A percentile compares a stretch with the other conserved stretches of the same genome.
Conservation (phyloP, 2,888 invertebrate genomes). For the Tachina grossa region DNA sequence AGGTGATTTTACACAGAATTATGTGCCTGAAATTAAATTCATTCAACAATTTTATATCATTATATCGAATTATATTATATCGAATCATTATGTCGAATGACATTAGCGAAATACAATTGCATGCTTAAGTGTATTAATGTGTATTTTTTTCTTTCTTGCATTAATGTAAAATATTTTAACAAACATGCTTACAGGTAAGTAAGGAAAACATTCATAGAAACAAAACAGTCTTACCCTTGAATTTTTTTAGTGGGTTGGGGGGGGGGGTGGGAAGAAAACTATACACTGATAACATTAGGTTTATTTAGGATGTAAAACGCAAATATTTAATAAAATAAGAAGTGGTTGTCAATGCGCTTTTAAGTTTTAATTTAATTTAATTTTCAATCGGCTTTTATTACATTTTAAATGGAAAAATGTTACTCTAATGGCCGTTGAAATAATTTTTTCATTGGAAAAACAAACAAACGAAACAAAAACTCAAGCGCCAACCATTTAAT, state of each 20-base stretch:
- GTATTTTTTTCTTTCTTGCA: background rate
- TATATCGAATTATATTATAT: conserved; percentile 13
- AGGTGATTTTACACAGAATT: background rate
- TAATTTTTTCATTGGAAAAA: background rate
- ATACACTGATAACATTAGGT: background rate
- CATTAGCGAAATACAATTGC: conserved; percentile 16
- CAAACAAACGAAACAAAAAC: background rate
- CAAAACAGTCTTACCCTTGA: background rate
- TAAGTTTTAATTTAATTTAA: conserved; percentile 1
- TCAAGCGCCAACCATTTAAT: conserved; percentile 14
- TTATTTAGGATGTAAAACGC: background rate
- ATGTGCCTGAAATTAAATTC: background rate
- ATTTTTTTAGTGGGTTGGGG: background rate
- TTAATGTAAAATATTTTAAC: conserved; percentile 19
- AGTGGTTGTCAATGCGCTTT: background rate
- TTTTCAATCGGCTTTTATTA: background rate
- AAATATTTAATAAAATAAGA: background rate
- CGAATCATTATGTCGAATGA: background rate
- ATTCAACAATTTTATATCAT: conserved; percentile 2
- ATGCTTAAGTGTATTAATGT: background rate
- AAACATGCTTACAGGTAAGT: background rate
- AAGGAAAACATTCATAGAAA: background rate
- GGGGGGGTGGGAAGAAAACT: background rate
- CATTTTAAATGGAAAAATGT: background rate
- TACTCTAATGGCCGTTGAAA: background rate